Conservation (phyloP, 2,797 vertebrate genomes). For the Caiman crocodilus region DNA sequence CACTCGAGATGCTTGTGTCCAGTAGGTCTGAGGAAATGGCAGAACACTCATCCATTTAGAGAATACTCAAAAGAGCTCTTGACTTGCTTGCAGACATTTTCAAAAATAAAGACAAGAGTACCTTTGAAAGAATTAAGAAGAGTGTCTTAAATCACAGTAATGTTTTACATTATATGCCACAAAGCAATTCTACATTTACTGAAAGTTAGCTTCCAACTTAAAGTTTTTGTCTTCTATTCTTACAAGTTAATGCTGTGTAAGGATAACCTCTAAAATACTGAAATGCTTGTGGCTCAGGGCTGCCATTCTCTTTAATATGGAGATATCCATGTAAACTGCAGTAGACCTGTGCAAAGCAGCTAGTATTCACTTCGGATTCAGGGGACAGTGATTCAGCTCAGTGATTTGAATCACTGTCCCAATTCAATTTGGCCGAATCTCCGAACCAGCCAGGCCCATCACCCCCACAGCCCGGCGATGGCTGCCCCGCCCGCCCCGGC, state of each 20-base stretch:
- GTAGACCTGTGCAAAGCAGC: neutral
- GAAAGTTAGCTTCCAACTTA: neutral
- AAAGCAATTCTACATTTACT: neutral
- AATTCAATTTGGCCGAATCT: too few relatives aligned
- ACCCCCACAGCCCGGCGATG: too few relatives aligned
- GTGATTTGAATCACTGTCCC: too few relatives aligned
- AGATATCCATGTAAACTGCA: accelerated
- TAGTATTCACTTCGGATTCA: too few relatives aligned
- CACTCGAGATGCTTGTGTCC: neutral
- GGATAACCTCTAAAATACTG: neutral
- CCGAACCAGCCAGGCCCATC: too few relatives aligned
- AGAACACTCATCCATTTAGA: neutral
- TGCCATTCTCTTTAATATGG: neutral
- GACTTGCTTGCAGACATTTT: neutral
- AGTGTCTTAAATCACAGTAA: neutral
- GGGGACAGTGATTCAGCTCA: too few relatives aligned
- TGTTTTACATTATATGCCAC: neutral
- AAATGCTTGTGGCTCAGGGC: neutral
- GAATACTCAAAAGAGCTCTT: neutral
- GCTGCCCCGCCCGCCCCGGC: too few relatives aligned
- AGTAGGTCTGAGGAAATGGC: neutral
- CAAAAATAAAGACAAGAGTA: neutral
- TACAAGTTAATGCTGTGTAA: neutral
- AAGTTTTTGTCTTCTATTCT: neutral
- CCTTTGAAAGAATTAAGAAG: neutral